Evolutionary conservation across 1,140 invertebrate species (phyloP), one percentile per base, ranked within the genome.

Genomic region (Drosophila auraria): DNA sequence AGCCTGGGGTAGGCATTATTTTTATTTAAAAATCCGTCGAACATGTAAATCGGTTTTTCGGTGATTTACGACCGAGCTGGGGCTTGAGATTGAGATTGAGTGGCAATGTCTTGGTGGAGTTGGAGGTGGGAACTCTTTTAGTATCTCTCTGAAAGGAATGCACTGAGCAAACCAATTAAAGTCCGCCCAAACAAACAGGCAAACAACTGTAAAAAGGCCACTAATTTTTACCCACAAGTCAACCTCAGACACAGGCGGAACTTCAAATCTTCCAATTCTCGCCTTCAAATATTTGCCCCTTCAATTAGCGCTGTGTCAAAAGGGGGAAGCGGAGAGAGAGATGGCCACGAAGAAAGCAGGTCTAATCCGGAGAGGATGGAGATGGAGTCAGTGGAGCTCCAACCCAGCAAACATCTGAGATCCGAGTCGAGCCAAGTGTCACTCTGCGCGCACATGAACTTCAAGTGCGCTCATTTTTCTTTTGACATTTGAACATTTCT

Each of bases 401-500:
- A 33, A n/a, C 36, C 65, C 83, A 61, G 23, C 54, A 56, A 80
- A 76, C 54, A 87, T 80, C 56, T 54, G 17, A 62, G 15, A 54
- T 33, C 14, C 47, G 23, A 44, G 38, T 36, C 38, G 36, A 57
- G 54, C 42, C 69, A 74, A 84, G 84, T 84, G 81, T 82, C 79
- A 72, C 63, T 83, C 61, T 64, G 82, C 51, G 69, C 74, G 69
- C 74, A 76, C 82, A 81, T 86, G 83, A 87, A 83, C 80, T 89
- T 86, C 86, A 82, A 90, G 86, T 89, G 86, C 82, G 86, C 86
- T 79, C 86, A 74, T 80, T 89, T 73, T 80, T 77, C 80, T 70
- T 76, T 90, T 89, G 86, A 89, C 86, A 89, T 90, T 89, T 89
- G 64, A 89, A 80, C 82, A 57, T 57, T 57, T 57, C 38, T 57